Conservation (phyloP, 2,888 invertebrate genomes). For the Epinotia ramella region DNA sequence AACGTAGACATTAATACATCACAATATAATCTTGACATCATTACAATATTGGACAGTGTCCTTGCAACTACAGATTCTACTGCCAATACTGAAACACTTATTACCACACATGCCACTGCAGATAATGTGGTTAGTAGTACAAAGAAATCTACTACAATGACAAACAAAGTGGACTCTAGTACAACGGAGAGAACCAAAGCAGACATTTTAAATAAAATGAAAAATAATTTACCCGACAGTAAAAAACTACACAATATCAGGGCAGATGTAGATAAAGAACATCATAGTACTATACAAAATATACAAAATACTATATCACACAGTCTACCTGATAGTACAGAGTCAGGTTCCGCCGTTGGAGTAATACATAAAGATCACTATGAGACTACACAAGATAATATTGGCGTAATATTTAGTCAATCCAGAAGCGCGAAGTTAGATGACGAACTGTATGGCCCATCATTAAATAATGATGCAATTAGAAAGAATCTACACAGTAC, state of each 20-base stretch:
- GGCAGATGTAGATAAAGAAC: neutral
- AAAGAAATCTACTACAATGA: neutral
- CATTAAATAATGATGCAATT: neutral
- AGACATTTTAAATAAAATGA: too few species aligned
- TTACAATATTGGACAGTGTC: neutral
- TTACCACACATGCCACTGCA: neutral
- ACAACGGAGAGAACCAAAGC: neutral
- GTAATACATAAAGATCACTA: neutral
- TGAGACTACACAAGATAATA: neutral
- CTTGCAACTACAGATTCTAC: neutral
- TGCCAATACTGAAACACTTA: neutral
- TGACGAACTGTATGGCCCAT: neutral
- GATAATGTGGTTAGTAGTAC: neutral
- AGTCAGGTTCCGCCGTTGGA: neutral
- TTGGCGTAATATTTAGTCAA: neutral
- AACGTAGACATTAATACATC: neutral
- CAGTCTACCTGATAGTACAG: neutral
- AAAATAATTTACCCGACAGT: neutral
- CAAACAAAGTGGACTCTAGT: neutral
- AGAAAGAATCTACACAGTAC: neutral
- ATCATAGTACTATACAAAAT: neutral
- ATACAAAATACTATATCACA: neutral
- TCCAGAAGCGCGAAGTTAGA: neutral
- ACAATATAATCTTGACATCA: neutral
- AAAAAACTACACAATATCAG: neutral